These are phyloP conservation scores for Myotis planiceps DNA, from an alignment of 2,797 vertebrate genomes.

Conservation along the genomic window DNA sequence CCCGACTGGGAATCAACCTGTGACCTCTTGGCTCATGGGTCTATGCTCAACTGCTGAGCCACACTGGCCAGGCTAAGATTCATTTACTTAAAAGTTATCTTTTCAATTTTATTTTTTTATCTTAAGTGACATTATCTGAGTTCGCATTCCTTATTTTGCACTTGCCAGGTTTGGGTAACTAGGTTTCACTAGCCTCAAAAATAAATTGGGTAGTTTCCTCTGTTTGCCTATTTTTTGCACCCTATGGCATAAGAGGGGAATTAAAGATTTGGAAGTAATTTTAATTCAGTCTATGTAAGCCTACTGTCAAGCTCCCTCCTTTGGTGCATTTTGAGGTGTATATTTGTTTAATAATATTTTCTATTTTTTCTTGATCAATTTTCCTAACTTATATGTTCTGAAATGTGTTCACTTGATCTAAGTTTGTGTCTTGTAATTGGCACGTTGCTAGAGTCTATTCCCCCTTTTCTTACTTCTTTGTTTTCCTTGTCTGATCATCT, in stretches of 20 bases:
- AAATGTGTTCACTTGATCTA: neutral
- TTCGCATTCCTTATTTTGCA: neutral
- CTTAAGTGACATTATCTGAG: neutral
- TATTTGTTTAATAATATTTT: neutral
- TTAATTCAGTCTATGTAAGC: neutral
- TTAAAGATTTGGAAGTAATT: neutral
- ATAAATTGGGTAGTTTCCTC: neutral
- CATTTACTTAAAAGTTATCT: neutral
- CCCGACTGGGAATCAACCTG: no score
- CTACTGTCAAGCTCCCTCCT: neutral
- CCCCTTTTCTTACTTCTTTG: neutral
- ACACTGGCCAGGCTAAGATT: neutral
- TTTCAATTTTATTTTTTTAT: neutral
- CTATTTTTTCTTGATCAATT: neutral
- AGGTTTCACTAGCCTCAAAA: neutral
- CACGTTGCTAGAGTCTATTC: neutral
- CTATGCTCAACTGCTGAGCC: no score
- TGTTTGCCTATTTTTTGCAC: neutral
- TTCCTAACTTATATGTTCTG: neutral
- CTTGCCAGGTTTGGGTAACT: neutral
- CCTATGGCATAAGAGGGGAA: neutral
- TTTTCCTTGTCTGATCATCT: neutral
- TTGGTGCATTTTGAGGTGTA: neutral
- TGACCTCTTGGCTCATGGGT: no score
- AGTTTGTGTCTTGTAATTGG: neutral